phyloP scores from a whole-genome alignment of 2,888 invertebrate species.

The Slavum lentiscoides region DNA sequence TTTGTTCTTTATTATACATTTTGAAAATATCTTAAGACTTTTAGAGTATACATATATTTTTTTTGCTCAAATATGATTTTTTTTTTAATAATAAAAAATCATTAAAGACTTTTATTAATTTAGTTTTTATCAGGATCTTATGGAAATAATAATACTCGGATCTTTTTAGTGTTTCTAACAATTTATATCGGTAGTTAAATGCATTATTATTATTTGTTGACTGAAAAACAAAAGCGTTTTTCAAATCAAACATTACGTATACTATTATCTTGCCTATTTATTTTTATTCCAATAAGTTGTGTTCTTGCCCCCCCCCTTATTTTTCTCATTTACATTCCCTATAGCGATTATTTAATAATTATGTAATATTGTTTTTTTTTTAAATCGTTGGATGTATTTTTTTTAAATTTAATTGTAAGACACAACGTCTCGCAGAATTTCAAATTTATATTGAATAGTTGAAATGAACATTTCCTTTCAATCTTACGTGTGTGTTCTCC shows the following conservation, averaged over 20 bases:
- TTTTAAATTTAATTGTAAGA: not conserved
- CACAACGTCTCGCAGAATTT: not conserved
- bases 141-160: not conserved
- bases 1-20: slow-evolving; percentile 4
- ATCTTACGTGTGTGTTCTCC: not conserved
- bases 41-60: slow-evolving; percentile 12
- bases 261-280: slow-evolving; percentile 27
- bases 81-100: not conserved
- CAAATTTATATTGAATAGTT: not conserved
- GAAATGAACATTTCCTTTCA: not conserved
- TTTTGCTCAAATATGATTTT: slow-evolving; percentile 37
- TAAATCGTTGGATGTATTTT: not conserved
- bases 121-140: not conserved
- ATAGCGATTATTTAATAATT: not conserved
- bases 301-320: slow-evolving; percentile 5
- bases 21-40: slow-evolving; percentile 18
- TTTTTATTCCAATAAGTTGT: slow-evolving; percentile 1
- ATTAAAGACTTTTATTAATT: not conserved
- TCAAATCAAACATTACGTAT: not conserved
- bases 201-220: no score
- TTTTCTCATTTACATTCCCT: slow-evolving; percentile 24
- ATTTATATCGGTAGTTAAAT: not conserved
- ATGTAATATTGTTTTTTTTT: not conserved
- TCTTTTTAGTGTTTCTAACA: not conserved
- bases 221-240: not conserved